These are phyloP conservation scores for Spilarctia lutea DNA, from an alignment of 2,888 invertebrate species.

Conservation along the genomic window DNA sequence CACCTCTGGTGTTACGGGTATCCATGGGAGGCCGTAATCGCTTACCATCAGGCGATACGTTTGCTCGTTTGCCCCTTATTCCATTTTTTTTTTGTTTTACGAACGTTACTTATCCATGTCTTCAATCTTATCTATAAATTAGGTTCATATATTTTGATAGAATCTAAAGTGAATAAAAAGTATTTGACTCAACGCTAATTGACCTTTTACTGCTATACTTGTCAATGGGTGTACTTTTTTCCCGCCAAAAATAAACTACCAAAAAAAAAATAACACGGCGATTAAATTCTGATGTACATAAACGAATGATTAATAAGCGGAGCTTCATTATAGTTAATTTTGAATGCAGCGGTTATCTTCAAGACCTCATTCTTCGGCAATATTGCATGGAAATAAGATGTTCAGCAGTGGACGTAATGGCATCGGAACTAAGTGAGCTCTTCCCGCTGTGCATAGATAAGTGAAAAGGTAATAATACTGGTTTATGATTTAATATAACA, in stretches of 20 bases:
- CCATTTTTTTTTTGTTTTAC: no score
- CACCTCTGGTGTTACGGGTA: no score
- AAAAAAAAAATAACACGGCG: background rate
- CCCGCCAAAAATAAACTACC: background rate
- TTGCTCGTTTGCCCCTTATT: no score
- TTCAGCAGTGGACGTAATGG: constrained; percentile 36
- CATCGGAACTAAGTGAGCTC: constrained; percentile 37
- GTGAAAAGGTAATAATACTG: constrained; percentile 38
- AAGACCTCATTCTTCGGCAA: constrained; percentile 15
- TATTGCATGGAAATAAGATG: constrained; percentile 44
- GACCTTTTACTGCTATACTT: background rate
- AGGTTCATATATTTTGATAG: background rate
- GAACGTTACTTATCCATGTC: no score
- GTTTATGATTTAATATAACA: constrained; percentile 36
- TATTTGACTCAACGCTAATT: no score
- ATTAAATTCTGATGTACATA: background rate
- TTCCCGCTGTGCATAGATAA: constrained; percentile 44
- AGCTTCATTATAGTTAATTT: background rate
- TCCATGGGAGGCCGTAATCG: no score
- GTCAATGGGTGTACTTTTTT: background rate
- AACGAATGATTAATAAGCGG: background rate
- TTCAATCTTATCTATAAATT: no score
- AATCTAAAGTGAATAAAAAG: background rate
- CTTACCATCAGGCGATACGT: no score
- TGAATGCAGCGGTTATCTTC: background rate